Evolutionary conservation across 35 echinoderm and acorn worm species (phyloP), one percentile per base, ranked within the genome.

Genomic region (Ophioderma brevispina): DNA sequence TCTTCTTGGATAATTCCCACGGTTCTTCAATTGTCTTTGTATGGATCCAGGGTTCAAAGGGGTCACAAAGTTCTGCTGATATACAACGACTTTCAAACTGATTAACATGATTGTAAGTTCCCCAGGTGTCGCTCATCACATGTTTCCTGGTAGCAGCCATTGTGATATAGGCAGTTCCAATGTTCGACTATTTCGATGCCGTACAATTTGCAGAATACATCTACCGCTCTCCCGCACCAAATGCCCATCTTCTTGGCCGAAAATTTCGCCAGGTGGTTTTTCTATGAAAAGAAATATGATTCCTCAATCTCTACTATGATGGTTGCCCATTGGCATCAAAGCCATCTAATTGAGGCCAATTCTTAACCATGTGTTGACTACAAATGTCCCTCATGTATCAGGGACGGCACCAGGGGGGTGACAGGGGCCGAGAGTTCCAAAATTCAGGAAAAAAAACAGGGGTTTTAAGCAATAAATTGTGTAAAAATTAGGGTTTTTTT

Each of bases 241-340:
- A 46, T 17, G 41, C 5, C 41, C 41, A 46, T 8, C 41, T 46
- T 46, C 41, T 17, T 8, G 41, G 41, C 17, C 41, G 17, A 46
- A 46, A 46, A 46, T 46, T 46, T 46, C 41, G n/a, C 41, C 41
- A 46, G 21, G 30, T 87, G 85, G 39, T 77, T 77, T 37, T 87
- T 87, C 25, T 70, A 0, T 13, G 76, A 70, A 28, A 87, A 87
- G 36, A 33, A 76, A 1, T 76, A 75, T 23, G 33, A 38, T 39
- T 86, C 84, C 13, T 86, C 59, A 0, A 86, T 41, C 56, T 76
- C 84, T 0, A 86, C 84, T 21, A 86, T 30, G 5, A 70, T 86
- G 0, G 31, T 19, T 86, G 28, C 0, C 84, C 84, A 38, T 76
- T 39, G 6, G 1, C 33, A 46, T 86, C 84, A 38, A 86, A 86